These are phyloP conservation scores for Sesia bembeciformis DNA, from an alignment of 2,888 invertebrate genomes.

Conservation along the genomic window DNA sequence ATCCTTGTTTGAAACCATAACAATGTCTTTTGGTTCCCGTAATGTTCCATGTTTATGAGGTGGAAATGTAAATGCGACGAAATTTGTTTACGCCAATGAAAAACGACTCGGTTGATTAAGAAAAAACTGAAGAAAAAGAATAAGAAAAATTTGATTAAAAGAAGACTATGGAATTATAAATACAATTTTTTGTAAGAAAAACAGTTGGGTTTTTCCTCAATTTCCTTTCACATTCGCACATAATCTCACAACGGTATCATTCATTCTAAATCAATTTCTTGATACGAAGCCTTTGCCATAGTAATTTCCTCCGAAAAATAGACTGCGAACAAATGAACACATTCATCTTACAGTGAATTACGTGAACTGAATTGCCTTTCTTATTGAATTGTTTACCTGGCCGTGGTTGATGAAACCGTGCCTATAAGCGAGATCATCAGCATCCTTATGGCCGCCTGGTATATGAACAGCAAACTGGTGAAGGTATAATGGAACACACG, in stretches of 20 bases:
- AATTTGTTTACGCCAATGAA: neutral
- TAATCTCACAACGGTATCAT: neutral
- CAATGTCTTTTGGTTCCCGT: neutral
- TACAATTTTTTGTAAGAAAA: no score
- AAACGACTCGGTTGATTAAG: neutral
- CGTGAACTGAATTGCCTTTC: no score
- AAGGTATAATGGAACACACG: constrained; percentile 61
- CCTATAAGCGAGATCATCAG: constrained; percentile 55
- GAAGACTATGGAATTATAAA: no score
- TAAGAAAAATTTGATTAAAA: no score
- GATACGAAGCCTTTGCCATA: constrained; percentile 21
- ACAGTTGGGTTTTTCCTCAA: neutral
- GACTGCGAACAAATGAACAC: no score
- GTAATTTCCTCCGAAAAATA: constrained; percentile 26
- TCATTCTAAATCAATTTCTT: constrained; percentile 28
- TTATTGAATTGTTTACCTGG: constrained; percentile 38
- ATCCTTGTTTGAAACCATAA: neutral
- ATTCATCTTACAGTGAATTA: no score
- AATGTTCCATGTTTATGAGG: neutral
- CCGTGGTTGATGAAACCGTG: constrained; percentile 67
- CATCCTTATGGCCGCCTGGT: constrained; percentile 43
- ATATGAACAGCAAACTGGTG: constrained; percentile 57
- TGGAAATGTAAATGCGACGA: neutral
- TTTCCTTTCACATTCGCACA: neutral
- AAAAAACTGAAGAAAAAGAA: no score